A percentile compares a stretch with the other conserved stretches of the same genome.
Evolutionary conservation across 2,113 vertebrate genomes (phyloP).

Genomic region (Atlantisia rogersi): DNA sequence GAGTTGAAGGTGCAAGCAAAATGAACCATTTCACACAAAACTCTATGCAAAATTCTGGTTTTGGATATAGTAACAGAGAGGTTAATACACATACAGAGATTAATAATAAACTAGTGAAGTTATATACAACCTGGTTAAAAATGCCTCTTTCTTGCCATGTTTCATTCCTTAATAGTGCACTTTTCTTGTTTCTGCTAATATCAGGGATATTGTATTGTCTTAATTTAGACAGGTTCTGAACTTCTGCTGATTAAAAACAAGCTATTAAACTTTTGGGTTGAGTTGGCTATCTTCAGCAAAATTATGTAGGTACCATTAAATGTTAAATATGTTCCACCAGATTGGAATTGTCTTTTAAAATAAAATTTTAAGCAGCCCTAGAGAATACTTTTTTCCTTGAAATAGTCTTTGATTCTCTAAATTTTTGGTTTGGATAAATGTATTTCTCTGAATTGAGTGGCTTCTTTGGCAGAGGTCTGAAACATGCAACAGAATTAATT

Average conservation of each 20-base stretch:
- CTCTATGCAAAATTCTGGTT: neutral
- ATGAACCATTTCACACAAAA: neutral
- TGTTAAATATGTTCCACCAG: neutral
- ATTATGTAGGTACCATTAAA: neutral
- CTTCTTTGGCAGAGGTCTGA: neutral
- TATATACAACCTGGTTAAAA: neutral
- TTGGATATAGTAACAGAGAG: neutral
- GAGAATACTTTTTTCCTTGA: neutral
- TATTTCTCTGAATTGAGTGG: neutral
- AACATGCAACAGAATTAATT: constrained; percentile 7
- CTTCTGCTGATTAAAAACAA: neutral
- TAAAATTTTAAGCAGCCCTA: neutral
- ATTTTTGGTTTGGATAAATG: neutral
- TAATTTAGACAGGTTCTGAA: neutral
- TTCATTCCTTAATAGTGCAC: neutral
- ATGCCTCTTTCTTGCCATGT: neutral
- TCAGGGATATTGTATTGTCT: neutral
- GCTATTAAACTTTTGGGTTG: neutral
- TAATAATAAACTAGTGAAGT: neutral
- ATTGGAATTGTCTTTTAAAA: neutral
- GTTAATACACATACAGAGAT: neutral
- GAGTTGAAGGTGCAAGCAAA: neutral
- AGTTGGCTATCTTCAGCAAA: neutral
- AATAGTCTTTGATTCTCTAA: neutral
- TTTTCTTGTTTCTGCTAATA: neutral